These are phyloP conservation scores for Drosophila neotestacea DNA, from an alignment of 2,888 invertebrate species.

Conservation along the genomic window DNA sequence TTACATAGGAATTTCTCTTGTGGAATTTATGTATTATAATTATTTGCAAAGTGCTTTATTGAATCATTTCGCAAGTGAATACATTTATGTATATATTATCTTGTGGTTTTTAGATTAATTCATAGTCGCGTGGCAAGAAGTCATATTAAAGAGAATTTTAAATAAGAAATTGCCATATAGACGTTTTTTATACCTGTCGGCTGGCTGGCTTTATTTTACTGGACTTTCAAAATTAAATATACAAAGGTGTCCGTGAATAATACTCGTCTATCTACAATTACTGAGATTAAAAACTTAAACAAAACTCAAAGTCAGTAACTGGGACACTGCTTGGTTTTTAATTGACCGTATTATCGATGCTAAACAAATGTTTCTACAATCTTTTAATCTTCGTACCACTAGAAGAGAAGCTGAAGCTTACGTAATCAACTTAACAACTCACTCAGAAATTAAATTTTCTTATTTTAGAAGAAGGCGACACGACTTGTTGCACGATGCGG, in stretches of 20 bases:
- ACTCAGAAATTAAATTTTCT: not conserved
- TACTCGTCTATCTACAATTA: no score
- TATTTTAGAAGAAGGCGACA: constrained; percentile 1
- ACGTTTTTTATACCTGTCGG: no score
- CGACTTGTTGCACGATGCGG: constrained; percentile 46
- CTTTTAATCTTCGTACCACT: no score
- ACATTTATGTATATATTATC: not conserved
- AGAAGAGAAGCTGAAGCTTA: no score
- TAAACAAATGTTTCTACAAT: no score
- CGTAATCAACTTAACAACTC: not conserved
- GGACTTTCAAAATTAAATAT: no score
- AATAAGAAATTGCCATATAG: not conserved
- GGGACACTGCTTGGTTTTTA: no score
- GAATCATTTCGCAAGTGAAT: not conserved
- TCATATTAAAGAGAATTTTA: not conserved
- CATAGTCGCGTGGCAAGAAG: not conserved
- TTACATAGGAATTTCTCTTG: not conserved
- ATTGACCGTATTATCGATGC: no score
- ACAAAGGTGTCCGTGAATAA: no score
- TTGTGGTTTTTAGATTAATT: not conserved
- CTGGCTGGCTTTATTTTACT: no score
- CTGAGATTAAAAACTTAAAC: no score
- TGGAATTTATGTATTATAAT: not conserved
- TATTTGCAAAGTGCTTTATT: not conserved
- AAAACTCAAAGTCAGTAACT: no score